A percentile compares a stretch with the other conserved stretches of the same genome.
These are phyloP conservation scores for Betta splendens DNA, from an alignment of 2,797 vertebrate genomes.

Conservation along the genomic window DNA sequence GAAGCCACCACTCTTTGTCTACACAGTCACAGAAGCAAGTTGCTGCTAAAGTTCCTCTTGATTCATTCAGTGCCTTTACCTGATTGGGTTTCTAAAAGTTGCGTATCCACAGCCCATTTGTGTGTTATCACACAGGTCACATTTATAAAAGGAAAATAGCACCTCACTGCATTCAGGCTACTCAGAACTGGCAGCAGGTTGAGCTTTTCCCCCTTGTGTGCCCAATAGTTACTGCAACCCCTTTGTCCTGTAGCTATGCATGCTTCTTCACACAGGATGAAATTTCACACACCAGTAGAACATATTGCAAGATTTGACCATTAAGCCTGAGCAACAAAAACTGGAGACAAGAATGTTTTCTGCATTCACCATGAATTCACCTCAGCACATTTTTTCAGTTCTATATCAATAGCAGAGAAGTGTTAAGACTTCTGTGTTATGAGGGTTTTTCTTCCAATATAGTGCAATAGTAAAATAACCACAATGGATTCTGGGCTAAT, in stretches of 20 bases:
- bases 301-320: constrained; percentile 7
- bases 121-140: constrained; percentile 1
- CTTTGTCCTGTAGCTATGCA: constrained; percentile 28
- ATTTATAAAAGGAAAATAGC: constrained; percentile 9
- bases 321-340: not conserved
- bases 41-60: too few species aligned
- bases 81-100: too few species aligned
- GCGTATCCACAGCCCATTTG: constrained; percentile 9
- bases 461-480: not conserved
- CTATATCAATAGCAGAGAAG: not conserved
- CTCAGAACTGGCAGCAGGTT: not conserved
- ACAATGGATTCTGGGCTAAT: not conserved
- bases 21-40: too few species aligned
- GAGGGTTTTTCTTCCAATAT: not conserved
- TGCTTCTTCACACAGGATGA: too few species aligned
- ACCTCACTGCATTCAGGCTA: constrained; percentile 9
- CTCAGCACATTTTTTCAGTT: not conserved
- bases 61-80: too few species aligned
- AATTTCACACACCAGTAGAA: constrained; percentile 4
- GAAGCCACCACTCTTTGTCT: not conserved
- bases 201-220: constrained; percentile 22
- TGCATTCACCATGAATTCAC: too few species aligned
- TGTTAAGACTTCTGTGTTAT: not conserved
- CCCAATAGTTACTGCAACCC: constrained; percentile 14
- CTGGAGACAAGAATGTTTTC: not conserved